Percentiles rank a stretch among this genome's conserved stretches.
phyloP scores from a whole-genome alignment of 2,888 invertebrate species.

The Pandemis cinnamomeana region DNA sequence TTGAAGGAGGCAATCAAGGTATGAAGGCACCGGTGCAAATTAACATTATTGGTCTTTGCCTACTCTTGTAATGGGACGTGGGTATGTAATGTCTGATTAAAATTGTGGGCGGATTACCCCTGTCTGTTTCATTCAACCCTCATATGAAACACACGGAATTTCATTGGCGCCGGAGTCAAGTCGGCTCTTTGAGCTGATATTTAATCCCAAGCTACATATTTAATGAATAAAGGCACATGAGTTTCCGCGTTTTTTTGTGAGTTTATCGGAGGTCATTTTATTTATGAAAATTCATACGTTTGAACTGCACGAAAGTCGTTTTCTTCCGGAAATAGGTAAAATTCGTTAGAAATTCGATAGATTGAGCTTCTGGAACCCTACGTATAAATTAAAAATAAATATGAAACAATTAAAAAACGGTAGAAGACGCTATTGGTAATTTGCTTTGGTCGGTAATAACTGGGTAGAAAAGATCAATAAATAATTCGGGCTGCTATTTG shows the following conservation, averaged over 20 bases:
- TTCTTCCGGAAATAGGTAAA: not conserved
- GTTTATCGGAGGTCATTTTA: not conserved
- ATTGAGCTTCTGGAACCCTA: not conserved
- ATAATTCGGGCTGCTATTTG: not conserved
- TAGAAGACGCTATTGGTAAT: not conserved
- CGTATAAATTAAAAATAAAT: not conserved
- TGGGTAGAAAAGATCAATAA: no score
- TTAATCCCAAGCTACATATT: not conserved
- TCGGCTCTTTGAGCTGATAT: constrained; percentile 5
- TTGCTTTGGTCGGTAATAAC: no score
- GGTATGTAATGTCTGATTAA: constrained; percentile 10
- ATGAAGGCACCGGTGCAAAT: not conserved
- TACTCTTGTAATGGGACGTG: not conserved
- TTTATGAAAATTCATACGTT: not conserved
- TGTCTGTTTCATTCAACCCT: not conserved
- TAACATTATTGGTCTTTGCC: not conserved
- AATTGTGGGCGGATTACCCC: constrained; percentile 8
- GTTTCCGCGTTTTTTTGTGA: not conserved
- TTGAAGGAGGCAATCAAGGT: not conserved
- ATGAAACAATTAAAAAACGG: not conserved
- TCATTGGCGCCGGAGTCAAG: constrained; percentile 2
- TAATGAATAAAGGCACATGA: not conserved
- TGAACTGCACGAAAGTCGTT: not conserved
- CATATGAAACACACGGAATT: constrained; percentile 11
- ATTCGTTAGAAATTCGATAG: not conserved